A percentile compares a stretch with the other conserved stretches of the same genome.
Evolutionary conservation across 64 coral and sea anemone genomes (phyloP).

Genomic region (Orbicella faveolata): DNA sequence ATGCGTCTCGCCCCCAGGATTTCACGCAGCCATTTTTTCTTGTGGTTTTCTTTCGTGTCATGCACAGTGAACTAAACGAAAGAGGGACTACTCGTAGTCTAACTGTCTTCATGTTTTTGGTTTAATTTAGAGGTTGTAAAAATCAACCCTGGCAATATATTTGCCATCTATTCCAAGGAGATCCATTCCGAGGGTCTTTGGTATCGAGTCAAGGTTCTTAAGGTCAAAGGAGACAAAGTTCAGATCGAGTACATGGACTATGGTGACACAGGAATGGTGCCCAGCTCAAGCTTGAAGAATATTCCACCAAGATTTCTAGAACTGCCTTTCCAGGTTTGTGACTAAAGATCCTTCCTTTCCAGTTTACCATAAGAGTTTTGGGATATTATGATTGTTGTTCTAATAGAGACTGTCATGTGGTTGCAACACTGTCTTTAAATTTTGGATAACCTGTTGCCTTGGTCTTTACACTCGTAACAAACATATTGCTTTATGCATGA

Average conservation of each 20-base stretch:
- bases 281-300: constrained; percentile 30
- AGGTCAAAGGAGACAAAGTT: constrained; percentile 47
- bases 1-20: too few relatives aligned
- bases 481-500: too few relatives aligned
- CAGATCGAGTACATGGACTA: constrained; percentile 91
- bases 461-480: too few relatives aligned
- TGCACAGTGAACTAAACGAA: too few relatives aligned
- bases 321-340: constrained; percentile 85
- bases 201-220: constrained; percentile 86
- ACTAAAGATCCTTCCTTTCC: not conserved
- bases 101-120: not conserved
- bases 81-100: too few relatives aligned
- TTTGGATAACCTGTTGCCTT: too few relatives aligned
- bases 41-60: too few relatives aligned
- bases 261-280: constrained; percentile 57
- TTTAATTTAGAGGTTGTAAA: not conserved
- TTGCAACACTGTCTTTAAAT: too few relatives aligned
- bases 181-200: constrained; percentile 81
- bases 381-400: too few relatives aligned
- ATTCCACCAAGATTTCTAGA: constrained; percentile 83
- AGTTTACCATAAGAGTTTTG: too few relatives aligned
- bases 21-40: too few relatives aligned
- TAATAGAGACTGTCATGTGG: too few relatives aligned
- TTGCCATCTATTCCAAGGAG: constrained; percentile 72
- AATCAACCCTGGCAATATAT: constrained; percentile 50